A percentile compares a stretch with the other conserved stretches of the same genome.
phyloP scores from a whole-genome alignment of 1,140 invertebrate species.

The Formica selysi region DNA sequence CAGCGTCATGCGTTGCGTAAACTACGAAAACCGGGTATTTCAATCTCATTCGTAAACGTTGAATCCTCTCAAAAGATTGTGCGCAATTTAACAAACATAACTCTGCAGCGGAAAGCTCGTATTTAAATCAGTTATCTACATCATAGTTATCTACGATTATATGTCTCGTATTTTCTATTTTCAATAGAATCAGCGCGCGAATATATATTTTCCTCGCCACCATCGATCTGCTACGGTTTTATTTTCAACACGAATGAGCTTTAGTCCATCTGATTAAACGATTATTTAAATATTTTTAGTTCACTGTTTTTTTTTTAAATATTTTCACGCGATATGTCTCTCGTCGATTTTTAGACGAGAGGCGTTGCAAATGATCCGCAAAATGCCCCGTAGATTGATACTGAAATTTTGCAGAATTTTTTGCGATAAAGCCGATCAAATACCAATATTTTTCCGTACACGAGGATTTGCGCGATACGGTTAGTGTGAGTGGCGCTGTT shows the following conservation, averaged over 20 bases:
- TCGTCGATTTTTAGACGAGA: neutral
- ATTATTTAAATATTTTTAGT: neutral
- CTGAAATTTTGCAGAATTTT: constrained; percentile 48
- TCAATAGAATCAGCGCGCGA: neutral
- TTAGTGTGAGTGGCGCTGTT: constrained; percentile 39
- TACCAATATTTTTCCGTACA: constrained; percentile 48
- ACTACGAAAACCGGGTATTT: constrained; percentile 52
- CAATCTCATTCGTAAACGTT: constrained; percentile 58
- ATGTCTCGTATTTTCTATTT: neutral
- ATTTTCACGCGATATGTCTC: neutral
- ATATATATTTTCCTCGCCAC: neutral
- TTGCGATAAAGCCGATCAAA: constrained; percentile 46
- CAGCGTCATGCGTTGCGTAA: constrained; percentile 55
- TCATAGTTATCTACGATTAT: neutral
- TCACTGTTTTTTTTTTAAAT: neutral
- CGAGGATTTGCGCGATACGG: constrained; percentile 36
- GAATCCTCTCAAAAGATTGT: constrained; percentile 34
- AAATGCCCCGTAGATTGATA: constrained; percentile 34
- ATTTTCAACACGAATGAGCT: neutral
- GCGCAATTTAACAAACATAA: constrained; percentile 39
- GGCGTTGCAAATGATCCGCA: constrained; percentile 37
- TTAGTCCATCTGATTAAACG: neutral
- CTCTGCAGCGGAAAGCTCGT: constrained; percentile 5
- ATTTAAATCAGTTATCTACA: constrained; percentile 15
- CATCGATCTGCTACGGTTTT: neutral